Base-by-base conservation (phyloP, 2,888 invertebrate species). In the Lasioglossum figueresi region DNA sequence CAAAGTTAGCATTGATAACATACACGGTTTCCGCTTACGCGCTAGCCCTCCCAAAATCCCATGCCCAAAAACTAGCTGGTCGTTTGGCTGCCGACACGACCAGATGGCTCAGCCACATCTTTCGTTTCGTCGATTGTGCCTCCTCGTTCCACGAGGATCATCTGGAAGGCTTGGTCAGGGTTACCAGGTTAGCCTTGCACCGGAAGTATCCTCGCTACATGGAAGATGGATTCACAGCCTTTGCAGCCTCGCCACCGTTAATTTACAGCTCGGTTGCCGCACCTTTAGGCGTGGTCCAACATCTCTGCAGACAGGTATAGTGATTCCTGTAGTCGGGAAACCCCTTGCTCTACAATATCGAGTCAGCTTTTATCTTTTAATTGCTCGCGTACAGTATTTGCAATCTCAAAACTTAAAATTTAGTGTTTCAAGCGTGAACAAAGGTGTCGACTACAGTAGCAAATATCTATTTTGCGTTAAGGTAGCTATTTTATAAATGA, bases 71-170 rank as follows among this genome's bases (percentile, higher is more conserved):
- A 91, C 96, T 99, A 34, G 97, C 98, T 68, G 97, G 97, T 66
- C 97, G 98, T 91, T 96, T 99, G 89, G 97, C 98, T 0, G 97
- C 97, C 48, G 99, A 99, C 93, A 98, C 98, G 0, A 98, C 98
- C 6, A 95, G 98, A 89, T 99, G 99, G 99, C 96, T 99, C 92
- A 97, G 98, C 78, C 97, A 98, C 92, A 96, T 99, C 95, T 95
- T 86, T 95, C 98, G 98, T 91, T 97, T 98, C 94, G 96, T 97
- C 85, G 98, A 98, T 92, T 97, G 97, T 84, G 97, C 97, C 56
- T 97, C 98, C 2, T 98, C 97, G 93, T 98, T 98, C 94, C 98
- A 99, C 93, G 98, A 98, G 88, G 99, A 99, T 91, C 97, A 97
- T 88, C 95, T 98, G 56, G 99, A 99, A 92, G 99, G 99, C 4